A percentile compares a stretch with the other conserved stretches of the same genome.
These are phyloP conservation scores for Pemphredon lugubris DNA, from an alignment of 2,888 invertebrate genomes.

Conservation along the genomic window DNA sequence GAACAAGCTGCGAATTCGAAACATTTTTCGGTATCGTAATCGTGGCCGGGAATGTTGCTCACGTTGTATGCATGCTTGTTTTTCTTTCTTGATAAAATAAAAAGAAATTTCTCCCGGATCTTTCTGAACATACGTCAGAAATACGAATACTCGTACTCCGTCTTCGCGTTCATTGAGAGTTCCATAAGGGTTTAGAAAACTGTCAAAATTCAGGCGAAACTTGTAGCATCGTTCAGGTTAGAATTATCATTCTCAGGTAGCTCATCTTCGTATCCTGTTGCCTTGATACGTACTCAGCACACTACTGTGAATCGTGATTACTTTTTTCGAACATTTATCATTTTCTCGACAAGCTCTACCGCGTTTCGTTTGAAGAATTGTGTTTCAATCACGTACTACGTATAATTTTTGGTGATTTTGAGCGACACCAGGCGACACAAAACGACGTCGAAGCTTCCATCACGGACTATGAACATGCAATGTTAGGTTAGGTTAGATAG, in stretches of 20 bases:
- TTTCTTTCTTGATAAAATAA: background rate
- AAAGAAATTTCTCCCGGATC: background rate
- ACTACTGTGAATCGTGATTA: background rate
- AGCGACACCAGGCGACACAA: too few relatives aligned
- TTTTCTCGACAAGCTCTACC: background rate
- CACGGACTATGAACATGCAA: conserved; percentile 39
- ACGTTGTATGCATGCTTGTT: conserved; percentile 21
- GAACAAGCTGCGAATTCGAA: conserved; percentile 95
- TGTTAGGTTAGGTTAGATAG: conserved; percentile 41
- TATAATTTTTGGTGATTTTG: too few relatives aligned
- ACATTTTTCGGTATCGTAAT: conserved; percentile 83
- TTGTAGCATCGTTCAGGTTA: conserved; percentile 47
- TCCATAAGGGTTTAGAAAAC: conserved; percentile 17
- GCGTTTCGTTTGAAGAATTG: conserved; percentile 34
- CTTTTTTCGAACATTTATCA: conserved; percentile 14
- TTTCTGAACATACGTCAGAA: background rate
- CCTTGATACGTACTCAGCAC: too few relatives aligned
- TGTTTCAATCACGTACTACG: too few relatives aligned
- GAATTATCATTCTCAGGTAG: background rate
- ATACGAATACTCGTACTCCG: background rate
- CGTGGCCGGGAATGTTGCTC: conserved; percentile 42
- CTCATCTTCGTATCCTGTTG: conserved; percentile 19
- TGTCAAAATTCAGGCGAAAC: conserved; percentile 9
- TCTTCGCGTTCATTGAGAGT: background rate
- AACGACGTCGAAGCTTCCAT: conserved; percentile 47